Percentiles rank a stretch among this genome's conserved stretches.
These are phyloP conservation scores for Rutilus rutilus DNA, from an alignment of 2,113 vertebrate species.

Conservation along the genomic window DNA sequence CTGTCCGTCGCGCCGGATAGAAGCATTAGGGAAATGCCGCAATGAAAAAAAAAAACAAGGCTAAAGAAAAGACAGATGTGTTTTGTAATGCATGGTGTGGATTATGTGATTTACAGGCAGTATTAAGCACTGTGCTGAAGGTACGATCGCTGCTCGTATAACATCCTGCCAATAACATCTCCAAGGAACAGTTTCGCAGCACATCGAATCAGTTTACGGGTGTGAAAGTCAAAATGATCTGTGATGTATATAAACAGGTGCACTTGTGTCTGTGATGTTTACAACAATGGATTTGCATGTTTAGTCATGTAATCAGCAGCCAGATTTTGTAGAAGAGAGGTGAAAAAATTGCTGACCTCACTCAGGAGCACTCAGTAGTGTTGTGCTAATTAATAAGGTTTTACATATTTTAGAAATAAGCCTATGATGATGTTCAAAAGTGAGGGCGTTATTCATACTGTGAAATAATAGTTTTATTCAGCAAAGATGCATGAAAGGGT, in stretches of 20 bases:
- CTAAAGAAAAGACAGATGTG: conserved; percentile 34
- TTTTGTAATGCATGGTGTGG: conserved; percentile 22
- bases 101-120: conserved; percentile 38
- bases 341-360: too few relatives aligned
- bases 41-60: conserved; percentile 9
- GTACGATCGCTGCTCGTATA: not conserved
- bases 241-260: conserved; percentile 34
- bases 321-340: not conserved
- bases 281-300: conserved; percentile 16
- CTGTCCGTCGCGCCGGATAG: not conserved
- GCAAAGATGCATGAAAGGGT: too few relatives aligned
- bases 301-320: not conserved
- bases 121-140: conserved; percentile 23
- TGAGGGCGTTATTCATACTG: too few relatives aligned
- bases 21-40: conserved; percentile 10
- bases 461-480: too few relatives aligned
- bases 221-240: conserved; percentile 31
- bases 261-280: not conserved
- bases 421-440: too few relatives aligned
- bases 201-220: not conserved
- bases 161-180: conserved; percentile 19
- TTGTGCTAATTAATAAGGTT: not conserved
- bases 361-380: not conserved
- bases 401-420: too few relatives aligned
- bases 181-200: conserved; percentile 3